Evolutionary conservation across 2,797 vertebrate genomes (phyloP), one percentile per base, ranked within the genome.

Genomic region (Pseudocheirus occidentalis): DNA sequence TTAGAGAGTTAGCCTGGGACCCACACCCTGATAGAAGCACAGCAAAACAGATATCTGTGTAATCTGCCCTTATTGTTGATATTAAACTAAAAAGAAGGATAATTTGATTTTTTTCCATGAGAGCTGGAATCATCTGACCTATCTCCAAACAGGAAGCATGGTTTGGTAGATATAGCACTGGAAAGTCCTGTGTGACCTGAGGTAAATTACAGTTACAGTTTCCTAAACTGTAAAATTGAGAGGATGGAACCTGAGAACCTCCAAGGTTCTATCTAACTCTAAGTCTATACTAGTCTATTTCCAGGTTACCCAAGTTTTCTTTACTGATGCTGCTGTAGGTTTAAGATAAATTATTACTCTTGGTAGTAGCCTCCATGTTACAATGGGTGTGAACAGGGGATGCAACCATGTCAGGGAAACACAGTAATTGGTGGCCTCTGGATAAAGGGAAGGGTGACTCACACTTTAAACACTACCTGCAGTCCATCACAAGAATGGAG

Each of bases 371-470:
- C 92, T 94, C 62, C 93, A 96, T 94, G 93, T 93, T 59, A 96
- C 95, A 93, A 96, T 87, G 4, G 54, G 34, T 52, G 0, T 95
- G 90, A 55, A 90, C 34, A 50, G 52, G 81, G 24, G 73, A 54
- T 95, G 11, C 4, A 91, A n/a, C 56, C 21, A 27, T 81, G 59
- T 92, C 91, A 95, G 55, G 93, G 91, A 95, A 93, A 93, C 87
- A 96, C 14, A 10, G 94, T 96, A 95, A 93, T 58, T 93, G 93
- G 92, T 94, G 91, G 12, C 91, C 92, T 95, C n/a, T 95, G 9
- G 1, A 0, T 73, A 93, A 92, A 55, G n/a, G 96, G 89, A 97
- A 96, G 94, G 81, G n/a, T 89, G 95, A 92, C 96, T 96, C 95
- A 96, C 10, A 95, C 62, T 55, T 24, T 46, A 93, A 90, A 96